Evolutionary conservation across 2,113 vertebrate genomes (phyloP).

Genomic region (Gobio gobio): DNA sequence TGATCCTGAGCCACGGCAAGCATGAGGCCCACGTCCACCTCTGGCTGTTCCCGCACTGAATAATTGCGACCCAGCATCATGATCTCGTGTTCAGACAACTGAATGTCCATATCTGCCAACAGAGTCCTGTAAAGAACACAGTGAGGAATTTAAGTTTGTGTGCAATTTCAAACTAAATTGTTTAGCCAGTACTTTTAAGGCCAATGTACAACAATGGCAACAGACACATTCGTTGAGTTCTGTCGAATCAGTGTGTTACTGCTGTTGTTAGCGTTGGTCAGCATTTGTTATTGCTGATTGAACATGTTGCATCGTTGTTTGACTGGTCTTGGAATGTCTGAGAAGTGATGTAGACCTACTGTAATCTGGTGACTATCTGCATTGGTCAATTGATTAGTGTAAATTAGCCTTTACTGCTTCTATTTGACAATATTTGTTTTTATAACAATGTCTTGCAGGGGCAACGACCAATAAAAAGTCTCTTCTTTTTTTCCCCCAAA

Average conservation of each 20-base stretch:
- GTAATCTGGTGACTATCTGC: too few relatives aligned
- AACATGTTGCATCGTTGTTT: too few relatives aligned
- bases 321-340: too few relatives aligned
- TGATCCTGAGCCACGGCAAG: conserved; percentile 81
- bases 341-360: too few relatives aligned
- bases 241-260: too few relatives aligned
- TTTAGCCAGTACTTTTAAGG: too few relatives aligned
- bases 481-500: too few relatives aligned
- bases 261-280: too few relatives aligned
- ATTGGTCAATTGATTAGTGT: too few relatives aligned
- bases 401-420: background rate
- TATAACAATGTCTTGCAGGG: background rate
- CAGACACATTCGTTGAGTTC: too few relatives aligned
- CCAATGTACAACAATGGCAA: too few relatives aligned
- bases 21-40: conserved; percentile 69
- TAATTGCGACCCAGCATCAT: conserved; percentile 82
- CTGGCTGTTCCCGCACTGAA: conserved; percentile 60
- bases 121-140: conserved; percentile 74
- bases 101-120: conserved; percentile 70
- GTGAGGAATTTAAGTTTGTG: background rate
- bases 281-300: too few relatives aligned
- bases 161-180: background rate
- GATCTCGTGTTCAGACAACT: conserved; percentile 85
- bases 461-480: background rate
- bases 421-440: background rate